Conservation (phyloP, 2,888 invertebrate genomes). For the Chaitophorus viminalis region DNA sequence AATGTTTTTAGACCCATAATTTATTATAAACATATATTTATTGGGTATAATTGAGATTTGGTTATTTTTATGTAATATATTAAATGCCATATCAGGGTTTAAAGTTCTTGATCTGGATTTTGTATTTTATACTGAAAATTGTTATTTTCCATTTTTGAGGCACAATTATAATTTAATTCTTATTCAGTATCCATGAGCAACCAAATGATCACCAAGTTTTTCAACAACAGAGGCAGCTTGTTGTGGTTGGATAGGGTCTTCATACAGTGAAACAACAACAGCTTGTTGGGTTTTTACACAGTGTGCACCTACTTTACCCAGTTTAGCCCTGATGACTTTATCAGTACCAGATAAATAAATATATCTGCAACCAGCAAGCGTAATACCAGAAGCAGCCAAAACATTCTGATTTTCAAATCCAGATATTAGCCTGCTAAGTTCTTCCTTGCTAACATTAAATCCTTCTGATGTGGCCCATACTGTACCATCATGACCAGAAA, state of each 20-base stretch:
- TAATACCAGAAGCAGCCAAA: slow-evolving; percentile 89
- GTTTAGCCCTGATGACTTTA: slow-evolving; percentile 91
- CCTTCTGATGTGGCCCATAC: slow-evolving; percentile 93
- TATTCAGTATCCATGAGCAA: slow-evolving; percentile 91
- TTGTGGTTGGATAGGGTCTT: slow-evolving; percentile 96
- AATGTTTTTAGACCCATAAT: slow-evolving; percentile 47
- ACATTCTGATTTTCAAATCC: slow-evolving; percentile 91
- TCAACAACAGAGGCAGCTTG: slow-evolving; percentile 96
- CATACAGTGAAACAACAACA: slow-evolving; percentile 92
- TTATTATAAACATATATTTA: slow-evolving; percentile 39
- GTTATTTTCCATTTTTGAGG: slow-evolving; percentile 13
- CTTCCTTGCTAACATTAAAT: slow-evolving; percentile 96
- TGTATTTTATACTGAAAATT: slow-evolving; percentile 7
- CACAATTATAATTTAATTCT: slow-evolving; percentile 13
- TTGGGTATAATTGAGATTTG: slow-evolving; percentile 43
- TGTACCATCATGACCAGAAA: slow-evolving; percentile 94
- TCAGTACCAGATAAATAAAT: slow-evolving; percentile 95
- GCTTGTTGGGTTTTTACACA: slow-evolving; percentile 97
- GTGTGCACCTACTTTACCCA: slow-evolving; percentile 92
- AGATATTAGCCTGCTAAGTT: slow-evolving; percentile 87
- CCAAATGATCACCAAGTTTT: slow-evolving; percentile 97
- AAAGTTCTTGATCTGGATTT: slow-evolving; percentile 43
- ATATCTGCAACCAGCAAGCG: slow-evolving; percentile 91
- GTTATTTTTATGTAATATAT: slow-evolving; percentile 52
- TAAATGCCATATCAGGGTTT: slow-evolving; percentile 51